Base-by-base conservation (phyloP, 2,888 invertebrate species). In the Agrotis ipsilon region DNA sequence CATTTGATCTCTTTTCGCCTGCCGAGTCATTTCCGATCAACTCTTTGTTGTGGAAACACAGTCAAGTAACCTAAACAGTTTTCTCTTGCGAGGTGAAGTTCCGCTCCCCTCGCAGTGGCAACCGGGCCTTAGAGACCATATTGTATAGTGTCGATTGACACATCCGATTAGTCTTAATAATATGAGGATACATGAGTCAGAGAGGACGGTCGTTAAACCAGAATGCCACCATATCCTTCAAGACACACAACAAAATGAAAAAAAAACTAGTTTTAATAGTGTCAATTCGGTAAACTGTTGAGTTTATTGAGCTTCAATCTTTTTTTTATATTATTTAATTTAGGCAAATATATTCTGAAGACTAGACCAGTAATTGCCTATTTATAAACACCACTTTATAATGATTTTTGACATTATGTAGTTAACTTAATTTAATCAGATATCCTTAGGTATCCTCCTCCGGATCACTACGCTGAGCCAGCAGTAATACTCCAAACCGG, bases 151-250 rank as follows among this genome's bases (percentile, higher is more conserved):
- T 19, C 49, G 49, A 49, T 19, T n/a, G 19, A 49, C 49, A n/a
- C 3, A 19, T 49, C 19, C 19, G 49, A 49, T 49, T 3, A 49
- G 49, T 19, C 11, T 9, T 48, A n/a, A 13, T 19, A 19, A 13
- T 4, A 48, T 24, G 5, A 16, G 21, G 54, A 32, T 14, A 27
- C 13, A 57, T 55, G 62, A 72, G 51, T 51, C 64, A 51, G 1
- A 13, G 11, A 18, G 49, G 49, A 48, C 48, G 58, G 45, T 57
- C 49, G n/a, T 43, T 6, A 58, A 58, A 68, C 58, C 43, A 32
- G 48, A 45, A 19, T 6, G 32, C 4, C 24, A 7, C 13, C 39
- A 57, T 46, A 21, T 19, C 19, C 49, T n/a, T n/a, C n/a, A n/a
- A n/a, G n/a, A n/a, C n/a, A n/a, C n/a, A n/a, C n/a, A n/a, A 64